Evolutionary conservation across 1,140 invertebrate species (phyloP), one percentile per base, ranked within the genome.

Genomic region (Dinoponera quadriceps): DNA sequence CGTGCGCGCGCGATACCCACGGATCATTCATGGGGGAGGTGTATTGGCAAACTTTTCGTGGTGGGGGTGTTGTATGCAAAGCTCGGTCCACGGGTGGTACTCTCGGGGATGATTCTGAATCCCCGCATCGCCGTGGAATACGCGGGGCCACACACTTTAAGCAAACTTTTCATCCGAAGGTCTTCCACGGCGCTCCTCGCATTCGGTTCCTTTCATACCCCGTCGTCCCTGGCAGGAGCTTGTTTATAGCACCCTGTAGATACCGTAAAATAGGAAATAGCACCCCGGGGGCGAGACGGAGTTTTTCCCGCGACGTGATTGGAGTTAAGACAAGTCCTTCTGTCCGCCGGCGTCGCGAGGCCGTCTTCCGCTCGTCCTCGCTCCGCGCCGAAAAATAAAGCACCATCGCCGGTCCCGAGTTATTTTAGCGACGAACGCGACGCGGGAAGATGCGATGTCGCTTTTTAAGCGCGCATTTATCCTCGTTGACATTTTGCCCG

Each of bases 251-350:
- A 84, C 65, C 85, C 83, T 18, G 74, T 88, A 85, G 87, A 89
- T 85, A 86, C 51, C 75, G 84, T 82, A 84, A 88, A 86, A 88
- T 83, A 80, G 84, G 74, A 86, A 89, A 89, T 88, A 84, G 84
- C 68, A 81, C 87, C 65, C 87, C 11, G 49, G 84, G 33, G 86
- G 66, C 63, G 54, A 59, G 54, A 78, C 38, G 65, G 60, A 75
- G 55, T 89, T 86, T 88, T 88, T 72, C 83, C 66, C 25, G 29
- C 33, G 77, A 81, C 84, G 84, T 73, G 86, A 88, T 84, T 84
- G 84, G 72, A 88, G 86, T 88, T 75, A 80, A 82, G 73, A 82
- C 83, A 82, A 83, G 84, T 80, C 57, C 49, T 75, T 72, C 66
- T 27, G 73, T 66, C 74, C 73, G 59, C 27, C 54, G 48, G 54